A percentile compares a stretch with the other conserved stretches of the same genome.
Conservation (phyloP, 2,797 vertebrate genomes). For the Enteromius unitaeniatus region DNA sequence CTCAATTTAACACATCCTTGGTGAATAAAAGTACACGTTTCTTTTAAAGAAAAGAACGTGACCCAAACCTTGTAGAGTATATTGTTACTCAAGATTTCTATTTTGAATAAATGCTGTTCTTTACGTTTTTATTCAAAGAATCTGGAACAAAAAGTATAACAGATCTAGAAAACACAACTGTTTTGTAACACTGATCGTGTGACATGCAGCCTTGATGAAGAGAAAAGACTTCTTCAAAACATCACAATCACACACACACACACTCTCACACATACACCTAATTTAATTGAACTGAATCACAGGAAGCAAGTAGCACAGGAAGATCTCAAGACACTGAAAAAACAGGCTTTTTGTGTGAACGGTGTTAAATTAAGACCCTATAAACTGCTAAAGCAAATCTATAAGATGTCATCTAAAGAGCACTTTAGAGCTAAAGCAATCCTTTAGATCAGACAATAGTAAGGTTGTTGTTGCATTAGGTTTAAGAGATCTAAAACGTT, state of each 20-base stretch:
- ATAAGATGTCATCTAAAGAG: not conserved
- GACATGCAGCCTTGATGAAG: too few relatives aligned
- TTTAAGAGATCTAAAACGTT: not conserved
- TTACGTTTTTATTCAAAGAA: too few relatives aligned
- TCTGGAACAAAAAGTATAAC: too few relatives aligned
- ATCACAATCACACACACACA: not conserved
- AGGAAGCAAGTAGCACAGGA: not conserved
- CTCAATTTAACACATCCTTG: too few relatives aligned
- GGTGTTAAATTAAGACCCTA: not conserved
- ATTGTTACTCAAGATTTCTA: too few relatives aligned
- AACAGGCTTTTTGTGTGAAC: not conserved
- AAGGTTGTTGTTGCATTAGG: not conserved
- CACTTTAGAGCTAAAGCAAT: not conserved
- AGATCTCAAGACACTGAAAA: not conserved
- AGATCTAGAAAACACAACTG: too few relatives aligned
- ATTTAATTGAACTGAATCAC: not conserved
- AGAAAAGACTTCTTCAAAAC: too few relatives aligned
- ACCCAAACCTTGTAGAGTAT: too few relatives aligned
- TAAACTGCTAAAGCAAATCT: not conserved
- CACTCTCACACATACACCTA: not conserved
- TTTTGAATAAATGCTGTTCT: too few relatives aligned
- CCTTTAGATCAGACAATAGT: not conserved
- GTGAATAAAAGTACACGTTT: too few relatives aligned
- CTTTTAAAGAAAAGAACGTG: too few relatives aligned
- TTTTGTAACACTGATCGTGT: too few relatives aligned